Evolutionary conservation across 2,113 vertebrate genomes (phyloP), one percentile per base, ranked within the genome.

Genomic region (Rhinopomastus cyanomelas): DNA sequence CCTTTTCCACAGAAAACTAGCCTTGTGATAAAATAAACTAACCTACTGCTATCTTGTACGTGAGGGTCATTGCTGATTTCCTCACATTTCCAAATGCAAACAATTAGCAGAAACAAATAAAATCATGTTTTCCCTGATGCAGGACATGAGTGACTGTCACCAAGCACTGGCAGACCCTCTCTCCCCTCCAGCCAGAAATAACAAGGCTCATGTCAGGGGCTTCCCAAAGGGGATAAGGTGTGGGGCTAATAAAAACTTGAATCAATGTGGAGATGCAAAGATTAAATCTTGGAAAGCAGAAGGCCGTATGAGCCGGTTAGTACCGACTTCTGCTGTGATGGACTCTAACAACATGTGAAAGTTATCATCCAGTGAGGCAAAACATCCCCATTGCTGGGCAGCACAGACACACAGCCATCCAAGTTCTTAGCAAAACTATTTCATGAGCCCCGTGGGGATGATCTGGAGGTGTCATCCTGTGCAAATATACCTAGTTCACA

Each of bases 251-350:
- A 85, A 92, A 87, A 92, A 68, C 71, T 56, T 21, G 53, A 88
- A 74, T 26, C 29, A 48, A 71, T 36, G 46, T 42, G 11, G 57
- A 91, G 65, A 61, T 22, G 39, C 23, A 77, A 87, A 59, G 71
- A 81, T 65, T 88, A 76, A 88, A 76, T 46, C 77, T 81, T 88
- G 84, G 90, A 86, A 79, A 79, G 59, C 74, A 65, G 74, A 75
- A 46, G 25, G 62, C 53, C 65, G 9, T 15, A 23, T 42, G 77
- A 91, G 66, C 32, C 6, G 2, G 59, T 76, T 62, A 51, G 32
- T 6, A 39, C 69, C 62, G 77, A 39, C 55, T 78, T 61, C 5
- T 68, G 8, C 57, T 0, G 0, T 22, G 76, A 71, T 19, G 52
- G 72, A 34, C 37, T 81, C 80, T 65, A 56, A 36, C 48, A 88